Conservation (phyloP, 2,888 invertebrate genomes). For the Diarsia brunnea region DNA sequence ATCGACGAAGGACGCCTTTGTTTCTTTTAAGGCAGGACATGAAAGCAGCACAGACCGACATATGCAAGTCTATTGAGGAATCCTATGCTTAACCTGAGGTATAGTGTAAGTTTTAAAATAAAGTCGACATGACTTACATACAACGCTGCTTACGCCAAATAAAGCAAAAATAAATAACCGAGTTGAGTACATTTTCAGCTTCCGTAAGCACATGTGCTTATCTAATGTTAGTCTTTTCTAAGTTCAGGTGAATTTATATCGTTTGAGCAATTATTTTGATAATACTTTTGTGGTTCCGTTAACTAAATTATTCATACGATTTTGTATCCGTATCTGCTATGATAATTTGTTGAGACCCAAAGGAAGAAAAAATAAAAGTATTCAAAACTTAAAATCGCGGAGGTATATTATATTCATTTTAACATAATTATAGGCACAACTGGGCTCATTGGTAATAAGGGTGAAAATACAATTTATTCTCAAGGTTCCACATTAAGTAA, state of each 20-base stretch:
- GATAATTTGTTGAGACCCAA: neutral
- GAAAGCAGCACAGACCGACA: neutral
- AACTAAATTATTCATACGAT: neutral
- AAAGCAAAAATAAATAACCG: conserved; percentile 12
- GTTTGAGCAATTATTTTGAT: neutral
- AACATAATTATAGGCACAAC: neutral
- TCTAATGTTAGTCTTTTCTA: conserved; percentile 2
- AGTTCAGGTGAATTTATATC: conserved; percentile 33
- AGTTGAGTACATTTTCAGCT: conserved; percentile 24
- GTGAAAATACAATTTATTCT: neutral
- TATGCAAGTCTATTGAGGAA: neutral
- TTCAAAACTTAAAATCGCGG: neutral
- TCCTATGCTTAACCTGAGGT: neutral
- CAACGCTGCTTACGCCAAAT: neutral
- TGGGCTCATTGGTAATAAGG: neutral
- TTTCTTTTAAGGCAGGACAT: neutral
- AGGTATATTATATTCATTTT: neutral
- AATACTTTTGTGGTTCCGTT: conserved; percentile 21
- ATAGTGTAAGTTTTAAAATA: neutral
- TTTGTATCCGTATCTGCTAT: neutral
- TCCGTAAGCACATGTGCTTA: neutral
- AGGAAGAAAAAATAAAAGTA: neutral
- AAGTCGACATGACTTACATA: conserved; percentile 11
- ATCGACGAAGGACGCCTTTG: neutral
- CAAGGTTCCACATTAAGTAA: neutral